A percentile compares a stretch with the other conserved stretches of the same genome.
Evolutionary conservation across 2,797 vertebrate species (phyloP).

Genomic region (Prunella strophiata): DNA sequence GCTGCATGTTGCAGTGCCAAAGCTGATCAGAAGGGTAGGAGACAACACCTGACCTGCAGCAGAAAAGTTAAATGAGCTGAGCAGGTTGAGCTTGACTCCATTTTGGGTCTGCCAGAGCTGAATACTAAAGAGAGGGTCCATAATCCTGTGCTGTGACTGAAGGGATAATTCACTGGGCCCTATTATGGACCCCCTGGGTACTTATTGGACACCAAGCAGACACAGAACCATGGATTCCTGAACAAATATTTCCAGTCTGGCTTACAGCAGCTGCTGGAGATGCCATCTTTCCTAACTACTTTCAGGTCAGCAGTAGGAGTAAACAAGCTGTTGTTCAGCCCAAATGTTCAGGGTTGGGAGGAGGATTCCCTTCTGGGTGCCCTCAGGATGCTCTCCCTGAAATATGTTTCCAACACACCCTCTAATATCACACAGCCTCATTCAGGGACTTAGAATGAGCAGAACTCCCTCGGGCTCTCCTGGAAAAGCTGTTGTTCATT

Average conservation of each 20-base stretch:
- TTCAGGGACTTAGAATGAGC: not conserved
- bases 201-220: not conserved
- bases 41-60: not conserved
- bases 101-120: not conserved
- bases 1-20: not conserved
- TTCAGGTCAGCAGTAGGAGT: not conserved
- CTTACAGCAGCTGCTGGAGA: not conserved
- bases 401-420: not conserved
- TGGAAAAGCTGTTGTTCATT: not conserved
- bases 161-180: not conserved
- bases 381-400: not conserved
- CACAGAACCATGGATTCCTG: not conserved
- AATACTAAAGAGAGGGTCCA: not conserved
- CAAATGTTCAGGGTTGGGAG: not conserved
- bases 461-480: not conserved
- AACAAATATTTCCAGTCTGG: not conserved
- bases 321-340: not conserved
- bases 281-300: not conserved
- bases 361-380: not conserved
- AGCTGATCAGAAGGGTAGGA: not conserved
- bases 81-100: not conserved
- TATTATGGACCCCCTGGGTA: not conserved
- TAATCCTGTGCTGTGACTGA: not conserved
- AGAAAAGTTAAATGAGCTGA: not conserved
- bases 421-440: not conserved